These are phyloP conservation scores for Calyptomena viridis DNA, from an alignment of 2,113 vertebrate species.

Conservation along the genomic window DNA sequence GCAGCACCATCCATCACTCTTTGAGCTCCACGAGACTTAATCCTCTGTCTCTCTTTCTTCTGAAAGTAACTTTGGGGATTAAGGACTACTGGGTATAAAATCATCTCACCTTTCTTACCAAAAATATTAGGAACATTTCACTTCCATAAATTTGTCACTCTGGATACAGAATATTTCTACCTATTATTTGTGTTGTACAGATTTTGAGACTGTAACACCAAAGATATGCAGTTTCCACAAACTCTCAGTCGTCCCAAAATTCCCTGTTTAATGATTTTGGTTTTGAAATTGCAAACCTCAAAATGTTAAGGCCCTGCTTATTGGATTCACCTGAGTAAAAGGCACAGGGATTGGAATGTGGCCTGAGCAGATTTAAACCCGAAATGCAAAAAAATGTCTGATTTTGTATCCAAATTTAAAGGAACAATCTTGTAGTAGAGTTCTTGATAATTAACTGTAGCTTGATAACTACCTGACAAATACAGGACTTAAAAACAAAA, in stretches of 20 bases:
- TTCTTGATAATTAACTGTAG: neutral
- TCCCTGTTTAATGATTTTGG: neutral
- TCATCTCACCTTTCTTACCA: neutral
- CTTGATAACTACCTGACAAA: neutral
- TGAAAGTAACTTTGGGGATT: neutral
- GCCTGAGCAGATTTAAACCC: neutral
- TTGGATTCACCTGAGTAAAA: neutral
- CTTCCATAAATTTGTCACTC: neutral
- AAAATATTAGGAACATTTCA: neutral
- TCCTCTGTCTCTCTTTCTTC: neutral
- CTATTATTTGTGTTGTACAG: neutral
- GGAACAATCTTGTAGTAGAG: neutral
- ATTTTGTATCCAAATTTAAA: neutral
- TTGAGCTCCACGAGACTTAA: neutral
- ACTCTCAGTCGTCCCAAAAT: neutral
- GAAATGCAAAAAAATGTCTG: neutral
- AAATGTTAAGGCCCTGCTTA: neutral
- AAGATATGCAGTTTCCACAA: neutral
- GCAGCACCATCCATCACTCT: conserved; percentile 8
- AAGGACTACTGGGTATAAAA: conserved; percentile 37
- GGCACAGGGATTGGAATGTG: rapidly evolving
- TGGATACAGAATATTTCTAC: rapidly evolving
- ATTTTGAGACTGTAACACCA: neutral
- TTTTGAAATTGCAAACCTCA: neutral
- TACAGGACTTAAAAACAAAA: neutral